Percentiles rank a stretch among this genome's conserved stretches.
These are phyloP conservation scores for Lamproptera curius DNA, from an alignment of 2,888 invertebrate genomes.

Conservation along the genomic window DNA sequence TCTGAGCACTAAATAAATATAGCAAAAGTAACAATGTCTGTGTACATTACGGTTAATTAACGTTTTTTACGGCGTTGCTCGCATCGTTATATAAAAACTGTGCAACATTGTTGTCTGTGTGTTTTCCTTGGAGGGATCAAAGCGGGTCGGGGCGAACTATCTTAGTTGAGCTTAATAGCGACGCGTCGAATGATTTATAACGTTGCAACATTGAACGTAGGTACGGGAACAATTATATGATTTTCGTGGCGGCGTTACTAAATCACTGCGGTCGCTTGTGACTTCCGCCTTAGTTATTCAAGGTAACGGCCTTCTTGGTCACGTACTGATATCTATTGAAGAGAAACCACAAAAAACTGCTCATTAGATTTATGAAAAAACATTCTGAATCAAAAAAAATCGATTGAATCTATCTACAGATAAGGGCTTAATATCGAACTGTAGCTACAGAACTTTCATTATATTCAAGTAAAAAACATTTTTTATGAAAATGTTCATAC, in stretches of 20 bases:
- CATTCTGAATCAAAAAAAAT: too few relatives aligned
- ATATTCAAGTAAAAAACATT: too few relatives aligned
- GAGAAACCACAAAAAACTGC: too few relatives aligned
- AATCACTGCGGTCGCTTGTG: constrained; percentile 17
- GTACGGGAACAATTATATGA: constrained; percentile 19
- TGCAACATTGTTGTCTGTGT: constrained; percentile 2
- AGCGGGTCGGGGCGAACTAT: constrained; percentile 12
- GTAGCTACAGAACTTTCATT: too few relatives aligned
- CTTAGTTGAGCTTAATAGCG: constrained; percentile 14
- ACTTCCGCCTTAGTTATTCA: constrained; percentile 20
- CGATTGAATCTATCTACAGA: too few relatives aligned
- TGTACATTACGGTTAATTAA: neutral
- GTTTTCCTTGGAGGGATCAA: neutral
- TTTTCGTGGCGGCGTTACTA: constrained; percentile 12
- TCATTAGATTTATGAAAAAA: too few relatives aligned
- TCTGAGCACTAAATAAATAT: too few relatives aligned
- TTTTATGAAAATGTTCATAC: too few relatives aligned
- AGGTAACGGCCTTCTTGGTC: constrained; percentile 17
- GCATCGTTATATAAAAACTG: neutral
- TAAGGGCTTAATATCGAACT: too few relatives aligned
- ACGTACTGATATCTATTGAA: too few relatives aligned
- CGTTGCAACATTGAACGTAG: constrained; percentile 16
- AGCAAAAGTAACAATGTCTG: too few relatives aligned
- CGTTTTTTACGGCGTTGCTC: neutral
- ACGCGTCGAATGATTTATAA: constrained; percentile 17